phyloP scores from a whole-genome alignment of 1,140 invertebrate genomes.

The Hyles euphorbiae region DNA sequence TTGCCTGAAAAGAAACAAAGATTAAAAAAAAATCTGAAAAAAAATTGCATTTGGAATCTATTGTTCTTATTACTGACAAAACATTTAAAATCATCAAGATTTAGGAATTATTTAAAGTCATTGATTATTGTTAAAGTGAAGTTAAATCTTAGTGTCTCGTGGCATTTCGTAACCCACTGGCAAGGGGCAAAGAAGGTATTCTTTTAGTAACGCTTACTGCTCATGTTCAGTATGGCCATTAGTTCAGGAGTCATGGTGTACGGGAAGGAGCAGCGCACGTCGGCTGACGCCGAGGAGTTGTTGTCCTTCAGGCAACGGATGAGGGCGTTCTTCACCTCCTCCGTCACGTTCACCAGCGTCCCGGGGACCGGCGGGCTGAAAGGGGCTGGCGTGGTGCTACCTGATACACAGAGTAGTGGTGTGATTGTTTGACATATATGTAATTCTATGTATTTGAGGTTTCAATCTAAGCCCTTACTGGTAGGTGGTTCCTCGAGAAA shows the following conservation, averaged over 20 bases:
- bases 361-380: background rate
- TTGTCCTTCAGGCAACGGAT: constrained; percentile 23
- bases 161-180: too few species aligned
- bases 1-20: too few species aligned
- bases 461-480: constrained; percentile 12
- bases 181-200: too few species aligned
- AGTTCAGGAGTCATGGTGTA: constrained; percentile 6
- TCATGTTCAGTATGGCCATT: background rate
- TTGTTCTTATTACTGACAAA: too few species aligned
- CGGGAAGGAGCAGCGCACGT: constrained; percentile 24
- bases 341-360: constrained; percentile 3
- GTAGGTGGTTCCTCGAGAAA: constrained; percentile 11
- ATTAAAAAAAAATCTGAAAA: too few species aligned
- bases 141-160: too few species aligned
- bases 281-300: constrained; percentile 19
- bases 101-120: too few species aligned
- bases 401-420: background rate
- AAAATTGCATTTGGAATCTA: too few species aligned
- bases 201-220: background rate
- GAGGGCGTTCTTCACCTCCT: constrained; percentile 14
- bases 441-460: background rate
- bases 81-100: too few species aligned
- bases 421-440: background rate
- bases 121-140: too few species aligned
- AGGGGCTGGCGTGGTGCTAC: constrained; percentile 8